Evolutionary conservation across 2,888 invertebrate genomes (phyloP).

Genomic region (Coronaproctus castanopsis): DNA sequence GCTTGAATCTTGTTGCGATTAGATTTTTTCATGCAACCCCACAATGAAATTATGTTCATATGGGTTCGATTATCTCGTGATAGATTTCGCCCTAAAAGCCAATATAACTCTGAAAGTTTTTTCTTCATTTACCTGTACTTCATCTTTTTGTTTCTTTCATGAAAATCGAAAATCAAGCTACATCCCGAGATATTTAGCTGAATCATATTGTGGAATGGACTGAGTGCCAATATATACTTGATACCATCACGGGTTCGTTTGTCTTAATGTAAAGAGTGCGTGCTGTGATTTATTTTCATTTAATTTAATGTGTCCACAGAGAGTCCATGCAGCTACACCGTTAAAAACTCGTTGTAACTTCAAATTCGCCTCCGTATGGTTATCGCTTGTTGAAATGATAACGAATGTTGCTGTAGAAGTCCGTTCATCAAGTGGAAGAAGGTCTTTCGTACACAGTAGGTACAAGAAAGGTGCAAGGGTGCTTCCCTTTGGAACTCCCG

Average conservation of each 20-base stretch:
- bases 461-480: not conserved
- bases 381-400: not conserved
- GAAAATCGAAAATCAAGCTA: not conserved
- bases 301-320: not conserved
- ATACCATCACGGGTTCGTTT: not conserved
- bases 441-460: too few relatives aligned
- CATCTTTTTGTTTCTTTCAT: not conserved
- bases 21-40: too few relatives aligned
- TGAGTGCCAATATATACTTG: not conserved
- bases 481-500: not conserved
- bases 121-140: not conserved
- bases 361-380: not conserved
- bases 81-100: not conserved
- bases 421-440: too few relatives aligned
- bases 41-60: too few relatives aligned
- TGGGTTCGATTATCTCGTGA: too few relatives aligned
- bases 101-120: not conserved
- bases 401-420: slow-evolving; percentile 1
- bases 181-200: not conserved
- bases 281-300: not conserved
- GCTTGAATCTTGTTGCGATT: too few relatives aligned
- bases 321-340: not conserved
- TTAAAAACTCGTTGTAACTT: not conserved
- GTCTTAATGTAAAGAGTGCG: not conserved
- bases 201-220: not conserved